phyloP scores from a whole-genome alignment of 1,140 invertebrate species.

The Rhizoglyphus robini region DNA sequence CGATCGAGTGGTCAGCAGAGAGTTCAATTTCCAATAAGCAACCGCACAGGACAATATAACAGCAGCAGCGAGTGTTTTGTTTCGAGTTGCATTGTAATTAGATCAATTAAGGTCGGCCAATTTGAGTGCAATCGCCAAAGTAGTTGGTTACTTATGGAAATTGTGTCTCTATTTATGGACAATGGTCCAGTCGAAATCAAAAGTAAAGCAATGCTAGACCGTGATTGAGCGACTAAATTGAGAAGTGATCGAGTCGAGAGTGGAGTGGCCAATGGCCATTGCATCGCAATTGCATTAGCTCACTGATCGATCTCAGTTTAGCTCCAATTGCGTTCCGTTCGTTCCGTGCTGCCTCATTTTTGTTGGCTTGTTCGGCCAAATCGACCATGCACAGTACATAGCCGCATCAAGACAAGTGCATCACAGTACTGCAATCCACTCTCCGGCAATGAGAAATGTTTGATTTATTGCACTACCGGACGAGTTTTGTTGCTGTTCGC shows the following conservation, averaged over 20 bases:
- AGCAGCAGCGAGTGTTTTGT: too few species aligned
- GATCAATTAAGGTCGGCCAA: not conserved
- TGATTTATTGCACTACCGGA: not conserved
- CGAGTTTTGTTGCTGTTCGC: too few species aligned
- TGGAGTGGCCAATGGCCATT: not conserved
- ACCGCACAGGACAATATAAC: too few species aligned
- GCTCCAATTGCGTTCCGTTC: too few species aligned
- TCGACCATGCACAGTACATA: too few species aligned
- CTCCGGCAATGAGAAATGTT: too few species aligned
- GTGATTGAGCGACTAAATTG: not conserved
- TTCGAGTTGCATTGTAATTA: not conserved
- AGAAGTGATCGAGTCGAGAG: not conserved
- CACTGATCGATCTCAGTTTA: not conserved
- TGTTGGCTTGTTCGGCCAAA: too few species aligned
- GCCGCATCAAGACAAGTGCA: too few species aligned
- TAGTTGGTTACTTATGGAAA: not conserved
- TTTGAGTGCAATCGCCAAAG: not conserved
- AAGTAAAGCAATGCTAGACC: not conserved
- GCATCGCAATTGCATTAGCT: not conserved
- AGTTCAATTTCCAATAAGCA: too few species aligned
- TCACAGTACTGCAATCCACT: too few species aligned
- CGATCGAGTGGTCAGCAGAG: too few species aligned
- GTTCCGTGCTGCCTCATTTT: too few species aligned
- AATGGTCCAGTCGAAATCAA: not conserved
- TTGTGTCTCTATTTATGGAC: not conserved